Base-by-base conservation (phyloP, 2,797 vertebrate genomes). In the Artibeus jamaicensis region DNA sequence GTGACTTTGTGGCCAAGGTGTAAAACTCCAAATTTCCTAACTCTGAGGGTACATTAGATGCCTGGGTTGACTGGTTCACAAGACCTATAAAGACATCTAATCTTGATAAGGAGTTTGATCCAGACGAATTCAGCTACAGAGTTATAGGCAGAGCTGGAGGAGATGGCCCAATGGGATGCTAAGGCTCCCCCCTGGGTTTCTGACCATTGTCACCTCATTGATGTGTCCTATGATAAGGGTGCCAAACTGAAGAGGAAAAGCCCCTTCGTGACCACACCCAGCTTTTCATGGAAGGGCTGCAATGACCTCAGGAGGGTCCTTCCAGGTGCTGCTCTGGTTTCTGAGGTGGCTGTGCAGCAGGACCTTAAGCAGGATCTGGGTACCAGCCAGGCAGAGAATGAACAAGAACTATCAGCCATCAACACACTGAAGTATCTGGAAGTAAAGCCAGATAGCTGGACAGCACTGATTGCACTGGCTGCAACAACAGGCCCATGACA, bases 401-500 rank as follows among this genome's bases (percentile, higher is more conserved):
- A 99, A 48, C 99, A 99, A 93, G 99, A 99, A 94, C 99, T 99
- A 93, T 98, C 99, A 59, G 99, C 99, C 3, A 99, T 99, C 98
- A 99, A 99, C 4, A 99, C 99, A 48, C 99, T 99, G 98, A 99
- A 98, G 99, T 99, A 96, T 97, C 99, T 99, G 97, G 99, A 99
- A 92, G 98, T 99, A 97, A 99, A 99, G 98, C 99, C 99, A 6
- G 99, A 99, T 97, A 99, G 99, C 98, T 98, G 99, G 95, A 99
- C 99, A 0, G 99, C 99, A 0, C 99, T 99, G 89, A 99, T 99
- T 99, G 99, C 99, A 1, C 97, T 99, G 97, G 99, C 99, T 0
- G 99, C 99, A 99, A 98, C 99, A 99, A 97, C 99, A 99, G 98
- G 99, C 99, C 1, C 99, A 99, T 67, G 99, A 99, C 98, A 99